These are phyloP conservation scores for Calliopum simillimum DNA, from an alignment of 2,888 invertebrate genomes.

Conservation along the genomic window DNA sequence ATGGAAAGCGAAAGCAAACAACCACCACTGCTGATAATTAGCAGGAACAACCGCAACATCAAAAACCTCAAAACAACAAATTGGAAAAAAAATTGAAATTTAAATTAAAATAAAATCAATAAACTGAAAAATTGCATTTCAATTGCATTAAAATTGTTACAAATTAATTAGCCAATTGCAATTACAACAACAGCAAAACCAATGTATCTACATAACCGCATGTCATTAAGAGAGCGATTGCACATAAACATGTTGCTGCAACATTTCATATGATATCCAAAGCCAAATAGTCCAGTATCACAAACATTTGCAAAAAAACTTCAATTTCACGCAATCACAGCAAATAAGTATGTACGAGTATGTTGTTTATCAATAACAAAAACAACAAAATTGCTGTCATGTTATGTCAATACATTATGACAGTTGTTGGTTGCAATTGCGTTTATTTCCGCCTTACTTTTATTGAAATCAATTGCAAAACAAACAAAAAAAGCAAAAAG, in stretches of 20 bases:
- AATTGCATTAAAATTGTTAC: constrained; percentile 6
- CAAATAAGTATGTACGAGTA: constrained; percentile 13
- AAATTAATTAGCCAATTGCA: constrained; percentile 4
- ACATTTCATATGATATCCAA: neutral
- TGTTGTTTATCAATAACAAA: neutral
- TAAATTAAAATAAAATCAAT: neutral
- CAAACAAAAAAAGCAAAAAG: neutral
- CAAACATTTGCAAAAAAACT: neutral
- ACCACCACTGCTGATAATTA: neutral
- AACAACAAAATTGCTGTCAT: constrained; percentile 12
- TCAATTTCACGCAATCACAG: constrained; percentile 12
- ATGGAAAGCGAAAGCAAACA: neutral
- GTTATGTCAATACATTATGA: constrained; percentile 11
- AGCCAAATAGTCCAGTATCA: constrained; percentile 1
- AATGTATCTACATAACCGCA: neutral
- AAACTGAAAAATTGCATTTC: neutral
- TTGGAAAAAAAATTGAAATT: no score
- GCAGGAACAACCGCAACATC: constrained; percentile 6
- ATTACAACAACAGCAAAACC: constrained; percentile 9
- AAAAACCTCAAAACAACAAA: constrained; percentile 12
- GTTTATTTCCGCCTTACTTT: neutral
- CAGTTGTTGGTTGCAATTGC: neutral
- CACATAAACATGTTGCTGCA: constrained; percentile 7
- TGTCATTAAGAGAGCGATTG: neutral
- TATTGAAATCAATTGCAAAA: constrained; percentile 2